A percentile compares a stretch with the other conserved stretches of the same genome.
Evolutionary conservation across 1,140 invertebrate species (phyloP).

Genomic region (Drosophila parabipectinata): DNA sequence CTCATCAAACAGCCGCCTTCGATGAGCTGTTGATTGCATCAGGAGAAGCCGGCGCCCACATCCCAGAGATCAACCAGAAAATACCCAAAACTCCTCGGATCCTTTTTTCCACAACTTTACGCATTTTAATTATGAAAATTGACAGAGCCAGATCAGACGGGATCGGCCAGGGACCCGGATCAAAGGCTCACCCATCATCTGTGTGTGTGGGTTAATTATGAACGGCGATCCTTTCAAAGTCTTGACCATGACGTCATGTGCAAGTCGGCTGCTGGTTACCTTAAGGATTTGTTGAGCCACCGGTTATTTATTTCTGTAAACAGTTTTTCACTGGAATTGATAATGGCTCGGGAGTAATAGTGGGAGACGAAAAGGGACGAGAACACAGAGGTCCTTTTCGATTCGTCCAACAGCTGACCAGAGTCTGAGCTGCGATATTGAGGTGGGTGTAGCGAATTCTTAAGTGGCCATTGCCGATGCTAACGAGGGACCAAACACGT

Average conservation of each 20-base stretch:
- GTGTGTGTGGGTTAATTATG: constrained; percentile 67
- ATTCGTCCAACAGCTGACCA: constrained; percentile 67
- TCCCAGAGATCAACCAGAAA: constrained; percentile 17
- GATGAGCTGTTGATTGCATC: constrained; percentile 70
- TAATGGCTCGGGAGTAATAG: neutral
- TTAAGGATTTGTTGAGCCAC: constrained; percentile 67
- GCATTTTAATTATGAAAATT: constrained; percentile 63
- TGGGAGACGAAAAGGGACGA: neutral
- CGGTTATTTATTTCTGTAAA: constrained; percentile 76
- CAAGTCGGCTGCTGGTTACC: constrained; percentile 18
- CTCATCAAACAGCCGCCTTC: constrained; percentile 61
- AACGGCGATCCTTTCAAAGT: constrained; percentile 31
- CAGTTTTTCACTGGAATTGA: constrained; percentile 68
- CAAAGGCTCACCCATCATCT: constrained; percentile 61
- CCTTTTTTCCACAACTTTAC: constrained; percentile 58
- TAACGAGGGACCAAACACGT: constrained; percentile 47
- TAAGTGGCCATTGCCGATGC: constrained; percentile 50
- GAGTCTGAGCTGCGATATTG: constrained; percentile 30
- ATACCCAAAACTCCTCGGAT: constrained; percentile 36
- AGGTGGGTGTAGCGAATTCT: constrained; percentile 56
- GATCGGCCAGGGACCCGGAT: constrained; percentile 17
- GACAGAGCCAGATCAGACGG: constrained; percentile 17
- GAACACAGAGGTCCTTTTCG: constrained; percentile 11
- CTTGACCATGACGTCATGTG: constrained; percentile 68
- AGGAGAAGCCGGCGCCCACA: constrained; percentile 61